Conservation (phyloP, 2,888 invertebrate species). For the Sinohyriopsis cumingii region DNA sequence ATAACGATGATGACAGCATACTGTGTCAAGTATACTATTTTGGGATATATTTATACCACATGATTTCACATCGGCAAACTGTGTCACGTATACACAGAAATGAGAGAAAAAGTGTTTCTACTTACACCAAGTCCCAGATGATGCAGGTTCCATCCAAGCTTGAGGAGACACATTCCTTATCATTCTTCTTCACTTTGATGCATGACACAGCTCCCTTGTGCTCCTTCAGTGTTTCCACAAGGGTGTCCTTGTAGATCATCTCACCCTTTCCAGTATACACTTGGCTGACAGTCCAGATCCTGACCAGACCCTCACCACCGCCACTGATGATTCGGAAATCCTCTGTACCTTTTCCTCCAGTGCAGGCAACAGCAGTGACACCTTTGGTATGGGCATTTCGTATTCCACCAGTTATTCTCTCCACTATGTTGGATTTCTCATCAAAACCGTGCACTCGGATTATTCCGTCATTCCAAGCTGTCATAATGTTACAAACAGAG, state of each 20-base stretch:
- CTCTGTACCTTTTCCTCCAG: conserved; percentile 68
- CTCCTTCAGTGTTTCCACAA: conserved; percentile 80
- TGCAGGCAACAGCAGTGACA: conserved; percentile 86
- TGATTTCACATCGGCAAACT: too few relatives aligned
- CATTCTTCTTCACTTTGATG: conserved; percentile 83
- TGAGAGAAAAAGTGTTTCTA: conserved; percentile 9
- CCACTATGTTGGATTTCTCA: conserved; percentile 77
- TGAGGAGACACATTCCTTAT: conserved; percentile 89
- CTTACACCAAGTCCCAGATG: conserved; percentile 90
- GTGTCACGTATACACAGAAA: neutral
- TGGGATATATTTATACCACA: too few relatives aligned
- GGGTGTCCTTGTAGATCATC: conserved; percentile 22
- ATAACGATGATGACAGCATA: too few relatives aligned
- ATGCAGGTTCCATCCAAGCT: conserved; percentile 94
- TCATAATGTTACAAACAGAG: conserved; percentile 15
- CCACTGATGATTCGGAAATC: conserved; percentile 82
- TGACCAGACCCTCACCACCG: conserved; percentile 89
- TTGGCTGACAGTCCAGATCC: conserved; percentile 62
- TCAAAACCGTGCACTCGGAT: conserved; percentile 70
- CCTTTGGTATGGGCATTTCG: conserved; percentile 92
- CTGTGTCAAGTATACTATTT: too few relatives aligned
- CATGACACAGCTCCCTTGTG: conserved; percentile 91
- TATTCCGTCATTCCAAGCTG: conserved; percentile 74
- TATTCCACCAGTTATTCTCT: conserved; percentile 79
- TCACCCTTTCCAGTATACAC: conserved; percentile 34